These are phyloP conservation scores for Calyptomena viridis DNA, from an alignment of 2,113 vertebrate species.

Conservation along the genomic window DNA sequence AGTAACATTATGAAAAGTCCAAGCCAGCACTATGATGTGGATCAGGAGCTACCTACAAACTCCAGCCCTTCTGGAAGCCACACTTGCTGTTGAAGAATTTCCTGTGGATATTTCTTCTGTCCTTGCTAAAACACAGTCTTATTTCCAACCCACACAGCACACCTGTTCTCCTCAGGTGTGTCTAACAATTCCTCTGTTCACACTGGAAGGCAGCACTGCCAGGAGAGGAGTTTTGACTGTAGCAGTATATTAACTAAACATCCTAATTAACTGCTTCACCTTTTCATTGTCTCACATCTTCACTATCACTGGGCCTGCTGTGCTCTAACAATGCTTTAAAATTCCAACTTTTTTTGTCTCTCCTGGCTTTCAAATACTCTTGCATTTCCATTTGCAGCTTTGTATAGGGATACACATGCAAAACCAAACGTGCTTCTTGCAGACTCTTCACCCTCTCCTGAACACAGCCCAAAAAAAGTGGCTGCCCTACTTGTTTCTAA, in stretches of 20 bases:
- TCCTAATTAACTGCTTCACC: neutral
- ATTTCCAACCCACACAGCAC: neutral
- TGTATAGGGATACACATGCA: neutral
- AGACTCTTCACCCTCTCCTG: neutral
- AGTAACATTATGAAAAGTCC: neutral
- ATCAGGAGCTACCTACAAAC: neutral
- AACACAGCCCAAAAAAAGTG: neutral
- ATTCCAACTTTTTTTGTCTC: neutral
- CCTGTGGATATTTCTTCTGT: neutral
- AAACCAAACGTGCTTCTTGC: neutral
- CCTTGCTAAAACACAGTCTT: neutral
- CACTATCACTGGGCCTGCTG: neutral
- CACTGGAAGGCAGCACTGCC: neutral
- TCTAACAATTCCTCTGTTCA: neutral
- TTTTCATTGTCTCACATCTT: neutral
- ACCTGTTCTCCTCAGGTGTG: neutral
- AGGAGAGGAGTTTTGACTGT: neutral
- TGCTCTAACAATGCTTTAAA: neutral
- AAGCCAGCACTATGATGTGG: neutral
- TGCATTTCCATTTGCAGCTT: neutral
- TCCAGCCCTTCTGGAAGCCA: neutral
- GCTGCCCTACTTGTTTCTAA: neutral
- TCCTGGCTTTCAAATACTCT: neutral
- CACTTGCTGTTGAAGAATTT: neutral
- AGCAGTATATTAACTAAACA: constrained; percentile 4